Percentiles rank a stretch among this genome's conserved stretches.
These are phyloP conservation scores for Creontiades dilutus DNA, from an alignment of 2,888 invertebrate species.

Conservation along the genomic window DNA sequence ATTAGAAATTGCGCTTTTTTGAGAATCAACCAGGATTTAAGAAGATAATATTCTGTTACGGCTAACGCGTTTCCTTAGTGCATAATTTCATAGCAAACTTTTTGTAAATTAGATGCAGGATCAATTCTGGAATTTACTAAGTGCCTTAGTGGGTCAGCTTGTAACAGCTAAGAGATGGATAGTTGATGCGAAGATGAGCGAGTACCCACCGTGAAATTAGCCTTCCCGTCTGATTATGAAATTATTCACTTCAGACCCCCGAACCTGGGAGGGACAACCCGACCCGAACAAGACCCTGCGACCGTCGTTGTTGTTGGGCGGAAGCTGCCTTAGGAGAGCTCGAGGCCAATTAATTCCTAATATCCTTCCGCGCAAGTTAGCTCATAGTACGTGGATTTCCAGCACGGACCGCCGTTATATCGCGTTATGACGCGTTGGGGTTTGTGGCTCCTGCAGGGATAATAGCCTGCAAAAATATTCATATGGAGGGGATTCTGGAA, in stretches of 20 bases:
- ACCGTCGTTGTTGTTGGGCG: not conserved
- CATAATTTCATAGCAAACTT: too few species aligned
- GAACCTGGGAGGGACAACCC: slow-evolving; percentile 8
- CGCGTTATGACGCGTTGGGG: not conserved
- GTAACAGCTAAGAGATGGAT: too few species aligned
- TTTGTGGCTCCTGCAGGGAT: not conserved
- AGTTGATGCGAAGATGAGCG: not conserved
- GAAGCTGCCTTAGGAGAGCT: not conserved
- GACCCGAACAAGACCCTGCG: not conserved
- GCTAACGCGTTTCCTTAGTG: too few species aligned
- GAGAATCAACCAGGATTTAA: too few species aligned
- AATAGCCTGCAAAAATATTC: slow-evolving; percentile 33
- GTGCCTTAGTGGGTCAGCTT: too few species aligned
- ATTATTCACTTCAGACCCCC: not conserved
- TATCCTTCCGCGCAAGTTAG: not conserved
- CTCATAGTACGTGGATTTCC: not conserved
- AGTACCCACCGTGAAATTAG: slow-evolving; percentile 19
- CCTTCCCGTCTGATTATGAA: not conserved
- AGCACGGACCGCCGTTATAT: not conserved
- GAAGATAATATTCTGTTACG: too few species aligned
- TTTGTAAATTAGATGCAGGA: too few species aligned
- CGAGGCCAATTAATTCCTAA: not conserved
- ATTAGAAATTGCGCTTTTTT: too few species aligned
- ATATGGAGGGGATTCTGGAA: not conserved
- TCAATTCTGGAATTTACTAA: too few species aligned